Base-by-base conservation (phyloP, 1,140 invertebrate species). In the Calycopis cecrops region DNA sequence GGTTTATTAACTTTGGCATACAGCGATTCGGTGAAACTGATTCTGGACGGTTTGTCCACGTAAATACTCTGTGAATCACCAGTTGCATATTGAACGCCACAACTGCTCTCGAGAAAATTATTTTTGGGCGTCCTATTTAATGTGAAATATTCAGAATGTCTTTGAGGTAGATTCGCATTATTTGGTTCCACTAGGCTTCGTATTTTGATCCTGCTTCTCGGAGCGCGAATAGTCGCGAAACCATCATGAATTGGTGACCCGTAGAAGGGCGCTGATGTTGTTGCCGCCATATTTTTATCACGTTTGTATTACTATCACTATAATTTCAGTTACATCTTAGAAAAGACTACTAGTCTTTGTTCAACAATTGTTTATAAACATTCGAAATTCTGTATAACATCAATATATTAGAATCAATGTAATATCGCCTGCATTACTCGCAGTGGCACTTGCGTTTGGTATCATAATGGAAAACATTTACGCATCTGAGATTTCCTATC, bases 171-270 rank as follows among this genome's bases (percentile, higher is more conserved):
- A 75, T 80, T 85, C 12, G 65, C 52, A 55, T 59, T 72, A 75
- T 84, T 85, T 75, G 79, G 81, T 79, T 87, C 84, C 44, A 87
- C 81, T 69, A 87, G 63, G 69, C 77, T 83, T 61, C 81, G 87
- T 67, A 88, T 83, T 59, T 88, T 88, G 40, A 87, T 85, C 56
- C 85, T 88, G 73, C 85, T 90, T 60, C 89, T 87, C 28, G 88
- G 89, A 9, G 92, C 90, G 55, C 94, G 88, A 56, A 95, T 94
- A 0, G 94, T 95, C 40, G 94, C 94, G 81, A 94, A 95, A 38
- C 94, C 94, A 77, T 95, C 94, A 76, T 94, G 91, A 11, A 95
- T 91, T 40, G 92, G 91, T 55, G 90, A 91, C 52, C 89, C 89
- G 71, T 88, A 74, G 74, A 87, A 84, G 62, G 88, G 72, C 57